Conservation (phyloP, 2,113 vertebrate genomes). For the Aspiorhynchus laticeps region DNA sequence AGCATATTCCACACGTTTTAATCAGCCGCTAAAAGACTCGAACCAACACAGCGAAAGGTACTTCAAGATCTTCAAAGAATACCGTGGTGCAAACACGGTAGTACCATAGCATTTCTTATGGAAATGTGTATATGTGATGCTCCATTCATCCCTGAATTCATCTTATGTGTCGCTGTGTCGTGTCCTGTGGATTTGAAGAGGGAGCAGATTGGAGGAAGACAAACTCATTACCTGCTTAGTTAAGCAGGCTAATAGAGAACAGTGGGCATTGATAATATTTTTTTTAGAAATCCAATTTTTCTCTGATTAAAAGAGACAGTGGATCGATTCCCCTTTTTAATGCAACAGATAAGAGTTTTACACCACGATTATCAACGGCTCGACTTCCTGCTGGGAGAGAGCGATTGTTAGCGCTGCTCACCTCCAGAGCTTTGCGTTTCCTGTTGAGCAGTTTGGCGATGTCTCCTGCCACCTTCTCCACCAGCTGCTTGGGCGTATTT, state of each 20-base stretch:
- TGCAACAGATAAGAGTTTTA: constrained; percentile 54
- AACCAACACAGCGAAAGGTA: background rate
- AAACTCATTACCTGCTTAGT: constrained; percentile 62
- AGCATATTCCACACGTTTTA: background rate
- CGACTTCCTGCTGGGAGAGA: constrained; percentile 1
- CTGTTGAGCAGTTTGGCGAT: constrained; percentile 93
- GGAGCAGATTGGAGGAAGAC: constrained; percentile 51
- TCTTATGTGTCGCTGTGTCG: constrained; percentile 10
- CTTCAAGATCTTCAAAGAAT: background rate
- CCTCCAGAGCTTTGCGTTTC: constrained; percentile 96
- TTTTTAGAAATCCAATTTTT: constrained; percentile 62
- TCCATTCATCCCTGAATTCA: background rate
- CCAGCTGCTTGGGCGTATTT: constrained; percentile 91
- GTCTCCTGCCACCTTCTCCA: constrained; percentile 93
- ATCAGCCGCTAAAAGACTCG: background rate
- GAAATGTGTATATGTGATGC: background rate
- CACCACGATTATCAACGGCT: background rate
- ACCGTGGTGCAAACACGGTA: background rate
- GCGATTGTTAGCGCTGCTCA: constrained; percentile 69
- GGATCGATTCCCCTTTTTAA: constrained; percentile 53
- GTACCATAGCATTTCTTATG: background rate
- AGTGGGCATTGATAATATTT: constrained; percentile 58
- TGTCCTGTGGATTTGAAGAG: constrained; percentile 50
- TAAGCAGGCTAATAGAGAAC: constrained; percentile 61
- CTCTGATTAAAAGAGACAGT: constrained; percentile 58